phyloP scores from a whole-genome alignment of 2,888 invertebrate genomes.

The Nowickia ferox region DNA sequence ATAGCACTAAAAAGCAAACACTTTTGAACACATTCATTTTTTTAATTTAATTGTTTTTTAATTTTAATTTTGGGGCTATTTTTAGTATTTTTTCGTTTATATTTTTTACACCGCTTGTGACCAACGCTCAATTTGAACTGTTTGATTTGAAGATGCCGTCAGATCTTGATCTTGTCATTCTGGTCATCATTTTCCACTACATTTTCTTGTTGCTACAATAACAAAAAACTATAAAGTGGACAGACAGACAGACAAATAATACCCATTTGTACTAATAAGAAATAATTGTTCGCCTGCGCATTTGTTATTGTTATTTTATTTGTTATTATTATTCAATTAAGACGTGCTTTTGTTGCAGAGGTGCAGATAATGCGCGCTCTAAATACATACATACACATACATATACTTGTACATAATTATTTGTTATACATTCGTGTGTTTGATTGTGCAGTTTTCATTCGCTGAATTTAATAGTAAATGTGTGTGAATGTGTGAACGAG shows the following conservation, averaged over 20 bases:
- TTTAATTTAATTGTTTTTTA: neutral
- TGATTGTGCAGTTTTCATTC: constrained; percentile 18
- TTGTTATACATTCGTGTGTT: neutral
- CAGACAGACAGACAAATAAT: constrained; percentile 31
- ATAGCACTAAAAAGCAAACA: neutral
- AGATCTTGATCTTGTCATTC: constrained; percentile 74
- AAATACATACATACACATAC: neutral
- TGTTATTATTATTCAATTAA: constrained; percentile 72
- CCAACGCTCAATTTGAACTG: constrained; percentile 69
- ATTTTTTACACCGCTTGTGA: constrained; percentile 52
- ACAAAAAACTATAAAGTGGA: constrained; percentile 21
- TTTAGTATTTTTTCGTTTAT: constrained; percentile 4
- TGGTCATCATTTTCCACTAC: constrained; percentile 67
- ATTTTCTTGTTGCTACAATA: constrained; percentile 61
- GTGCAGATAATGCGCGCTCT: constrained; percentile 76
- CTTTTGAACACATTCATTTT: constrained; percentile 3
- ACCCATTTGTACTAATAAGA: constrained; percentile 71
- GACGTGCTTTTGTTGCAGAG: constrained; percentile 79
- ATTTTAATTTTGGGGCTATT: constrained; percentile 7
- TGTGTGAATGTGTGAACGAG: neutral
- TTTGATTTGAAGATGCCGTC: constrained; percentile 66
- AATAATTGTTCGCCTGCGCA: constrained; percentile 74
- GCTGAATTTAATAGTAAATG: neutral
- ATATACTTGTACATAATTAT: too few species aligned
- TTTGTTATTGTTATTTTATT: constrained; percentile 75